Evolutionary conservation across 1,140 invertebrate genomes (phyloP).

Genomic region (Trichogramma pretiosum): DNA sequence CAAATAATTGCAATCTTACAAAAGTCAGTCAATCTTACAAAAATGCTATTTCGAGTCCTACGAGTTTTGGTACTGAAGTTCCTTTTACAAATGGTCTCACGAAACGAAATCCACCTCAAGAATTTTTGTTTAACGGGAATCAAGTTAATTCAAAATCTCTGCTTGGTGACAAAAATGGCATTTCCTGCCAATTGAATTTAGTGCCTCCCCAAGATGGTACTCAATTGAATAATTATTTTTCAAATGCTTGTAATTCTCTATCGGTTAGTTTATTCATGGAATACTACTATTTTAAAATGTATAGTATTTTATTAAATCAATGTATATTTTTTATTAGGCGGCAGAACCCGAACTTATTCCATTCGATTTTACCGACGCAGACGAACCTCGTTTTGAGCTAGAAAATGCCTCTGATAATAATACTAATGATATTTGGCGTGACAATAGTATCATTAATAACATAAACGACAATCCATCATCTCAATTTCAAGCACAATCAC

Average conservation of each 20-base stretch:
- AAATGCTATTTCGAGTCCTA: no score
- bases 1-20: no score
- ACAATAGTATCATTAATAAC: slow-evolving; percentile 29
- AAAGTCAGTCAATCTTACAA: no score
- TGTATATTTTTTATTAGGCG: no score
- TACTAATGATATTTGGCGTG: slow-evolving; percentile 31
- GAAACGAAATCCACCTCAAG: slow-evolving; percentile 23
- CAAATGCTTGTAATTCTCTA: slow-evolving; percentile 32
- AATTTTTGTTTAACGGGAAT: slow-evolving; percentile 24
- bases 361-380: slow-evolving; percentile 41
- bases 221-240: slow-evolving; percentile 35
- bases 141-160: slow-evolving; percentile 23
- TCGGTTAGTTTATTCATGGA: slow-evolving; percentile 21
- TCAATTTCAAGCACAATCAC: slow-evolving; percentile 24
- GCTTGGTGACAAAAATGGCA: no score
- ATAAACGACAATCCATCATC: no score
- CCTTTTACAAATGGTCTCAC: no score
- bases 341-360: slow-evolving; percentile 39
- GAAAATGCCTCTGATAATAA: slow-evolving; percentile 35
- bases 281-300: slow-evolving; percentile 6
- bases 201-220: no score
- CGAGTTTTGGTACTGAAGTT: neutral
- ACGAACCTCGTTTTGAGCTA: slow-evolving; percentile 38
- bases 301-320: slow-evolving; percentile 3
- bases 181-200: no score